Evolutionary conservation across 2,113 vertebrate species (phyloP), one percentile per base, ranked within the genome.

Genomic region (Heloderma charlesbogerti): DNA sequence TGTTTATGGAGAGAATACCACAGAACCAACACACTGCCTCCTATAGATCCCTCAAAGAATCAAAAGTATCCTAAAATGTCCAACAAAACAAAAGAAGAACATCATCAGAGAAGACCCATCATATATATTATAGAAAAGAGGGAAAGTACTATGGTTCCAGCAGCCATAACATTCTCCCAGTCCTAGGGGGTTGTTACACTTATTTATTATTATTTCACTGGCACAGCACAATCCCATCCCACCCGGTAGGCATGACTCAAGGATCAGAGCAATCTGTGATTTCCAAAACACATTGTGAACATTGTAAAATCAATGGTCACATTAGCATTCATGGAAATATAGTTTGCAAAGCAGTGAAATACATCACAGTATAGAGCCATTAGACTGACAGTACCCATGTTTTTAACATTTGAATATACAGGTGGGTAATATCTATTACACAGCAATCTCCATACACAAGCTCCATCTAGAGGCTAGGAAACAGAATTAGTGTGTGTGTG

Each of bases 41-140:
- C 40, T 0, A 25, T 0, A 10, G 60, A 25, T 72, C 74, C 48
- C 20, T 54, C 0, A 0, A 79, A 75, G 37, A 40, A 79, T 5
- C 7, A 12, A 45, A 45, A 45, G 27, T 27, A 3, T 2, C 75
- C 43, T 45, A 22, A 45, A 43, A 78, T 78, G 43, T n/a, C 67
- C 45, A 74, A 34, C 40, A 86, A 72, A 72, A 86, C 12, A 31
- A 86, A 79, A 10, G 22, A 48, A 79, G 22, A 3, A 12, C 22
- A 48, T 72, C 29, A 34, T 72, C 29, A 72, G 31, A 72, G 9
- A 27, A 3, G 7, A 48, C 10, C 77, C 25, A 31, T 48, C 43
- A 79, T 45, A 78, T 45, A 78, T 37, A 43, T 45, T 48, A 7
- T 40, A 6, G 37, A 77, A 40, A 77, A 77, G 1, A 77, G 3